Evolutionary conservation across 1,140 invertebrate genomes (phyloP).

Genomic region (Goniozus legneri): DNA sequence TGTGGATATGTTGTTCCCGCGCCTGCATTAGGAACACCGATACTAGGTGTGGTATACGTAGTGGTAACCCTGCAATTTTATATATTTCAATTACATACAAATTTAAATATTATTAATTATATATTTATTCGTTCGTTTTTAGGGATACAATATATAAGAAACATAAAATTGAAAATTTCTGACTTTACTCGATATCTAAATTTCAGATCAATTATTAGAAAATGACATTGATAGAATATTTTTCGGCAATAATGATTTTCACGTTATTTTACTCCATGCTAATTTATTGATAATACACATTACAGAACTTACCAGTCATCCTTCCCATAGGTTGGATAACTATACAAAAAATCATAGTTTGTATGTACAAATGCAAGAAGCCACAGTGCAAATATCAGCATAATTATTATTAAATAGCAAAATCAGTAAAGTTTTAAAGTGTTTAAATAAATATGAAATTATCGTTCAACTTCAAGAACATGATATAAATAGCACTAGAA

Average conservation of each 20-base stretch:
- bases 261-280: conserved; percentile 28
- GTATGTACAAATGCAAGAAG: conserved; percentile 44
- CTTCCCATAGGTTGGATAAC: conserved; percentile 61
- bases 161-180: neutral
- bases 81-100: conserved; percentile 10
- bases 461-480: no score
- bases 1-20: conserved; percentile 48
- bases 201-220: neutral
- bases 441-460: no score
- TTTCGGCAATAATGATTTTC: conserved; percentile 19
- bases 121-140: conserved; percentile 7
- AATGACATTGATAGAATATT: neutral
- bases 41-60: conserved; percentile 49
- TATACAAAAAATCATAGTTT: conserved; percentile 53
- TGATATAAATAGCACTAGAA: no score
- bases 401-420: no score
- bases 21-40: conserved; percentile 47
- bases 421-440: no score
- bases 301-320: conserved; percentile 60
- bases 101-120: conserved; percentile 5
- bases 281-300: conserved; percentile 47
- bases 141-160: neutral
- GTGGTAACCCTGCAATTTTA: conserved; percentile 52
- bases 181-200: neutral
- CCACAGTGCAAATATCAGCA: conserved; percentile 26